phyloP scores from a whole-genome alignment of 2,888 invertebrate genomes.

The Folsomia candida region DNA sequence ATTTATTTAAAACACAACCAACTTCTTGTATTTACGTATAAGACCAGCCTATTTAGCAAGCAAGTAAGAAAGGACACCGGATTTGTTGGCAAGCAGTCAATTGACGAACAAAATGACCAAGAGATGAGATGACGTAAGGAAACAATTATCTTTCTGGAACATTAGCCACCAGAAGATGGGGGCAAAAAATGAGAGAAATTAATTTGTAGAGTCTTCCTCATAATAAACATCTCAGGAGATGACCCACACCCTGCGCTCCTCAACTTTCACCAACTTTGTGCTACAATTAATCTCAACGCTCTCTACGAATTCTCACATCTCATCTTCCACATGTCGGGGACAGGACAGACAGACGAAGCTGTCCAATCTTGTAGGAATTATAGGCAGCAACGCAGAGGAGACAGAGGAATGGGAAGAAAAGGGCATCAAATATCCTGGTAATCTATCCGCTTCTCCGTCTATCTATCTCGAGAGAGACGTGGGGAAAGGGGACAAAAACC shows the following conservation, averaged over 20 bases:
- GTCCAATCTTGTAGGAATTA: background rate
- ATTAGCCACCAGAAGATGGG: conserved; percentile 7
- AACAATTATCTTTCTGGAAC: conserved; percentile 14
- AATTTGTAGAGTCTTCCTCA: conserved; percentile 2
- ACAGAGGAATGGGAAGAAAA: no score
- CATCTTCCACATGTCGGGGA: background rate
- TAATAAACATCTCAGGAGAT: background rate
- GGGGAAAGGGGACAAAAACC: background rate
- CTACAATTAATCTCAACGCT: background rate
- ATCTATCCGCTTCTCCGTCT: background rate
- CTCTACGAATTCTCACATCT: background rate
- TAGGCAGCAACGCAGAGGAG: background rate
- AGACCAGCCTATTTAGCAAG: no score
- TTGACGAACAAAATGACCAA: conserved; percentile 4
- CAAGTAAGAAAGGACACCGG: no score
- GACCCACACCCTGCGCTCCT: background rate
- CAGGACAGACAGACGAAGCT: background rate
- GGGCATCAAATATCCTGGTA: background rate
- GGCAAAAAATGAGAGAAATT: conserved; percentile 8
- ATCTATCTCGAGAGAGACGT: no score
- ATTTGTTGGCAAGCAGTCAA: conserved; percentile 3
- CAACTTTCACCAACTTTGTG: background rate
- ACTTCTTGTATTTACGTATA: no score
- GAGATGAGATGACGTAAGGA: conserved; percentile 11
- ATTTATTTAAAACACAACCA: no score